phyloP scores from a whole-genome alignment of 2,888 invertebrate genomes.

The Tenthredo mesomela region DNA sequence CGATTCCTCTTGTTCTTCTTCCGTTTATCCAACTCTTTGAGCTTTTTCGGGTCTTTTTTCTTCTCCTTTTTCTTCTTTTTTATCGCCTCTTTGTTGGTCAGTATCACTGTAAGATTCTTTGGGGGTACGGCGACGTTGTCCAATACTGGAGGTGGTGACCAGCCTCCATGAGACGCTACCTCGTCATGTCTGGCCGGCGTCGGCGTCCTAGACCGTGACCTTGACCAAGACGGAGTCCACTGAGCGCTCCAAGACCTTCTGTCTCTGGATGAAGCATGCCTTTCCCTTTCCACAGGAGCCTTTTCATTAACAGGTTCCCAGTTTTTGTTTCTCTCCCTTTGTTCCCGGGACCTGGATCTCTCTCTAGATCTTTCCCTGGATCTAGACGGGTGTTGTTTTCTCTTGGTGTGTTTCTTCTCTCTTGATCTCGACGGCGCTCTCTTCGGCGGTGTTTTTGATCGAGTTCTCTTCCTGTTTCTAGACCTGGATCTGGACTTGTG shows the following conservation, averaged over 20 bases:
- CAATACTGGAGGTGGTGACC: conserved; percentile 83
- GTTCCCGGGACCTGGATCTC: conserved; percentile 68
- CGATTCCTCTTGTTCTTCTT: conserved; percentile 76
- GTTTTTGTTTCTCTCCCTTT: conserved; percentile 66
- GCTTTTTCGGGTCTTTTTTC: conserved; percentile 78
- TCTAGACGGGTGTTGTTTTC: conserved; percentile 71
- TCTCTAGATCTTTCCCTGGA: conserved; percentile 66
- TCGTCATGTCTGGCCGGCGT: conserved; percentile 68
- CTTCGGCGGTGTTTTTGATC: conserved; percentile 69
- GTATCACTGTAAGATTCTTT: conserved; percentile 81
- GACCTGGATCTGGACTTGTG: conserved; percentile 74
- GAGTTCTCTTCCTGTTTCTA: conserved; percentile 69
- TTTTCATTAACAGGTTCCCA: conserved; percentile 73
- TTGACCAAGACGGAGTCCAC: conserved; percentile 81
- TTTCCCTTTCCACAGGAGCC: conserved; percentile 48
- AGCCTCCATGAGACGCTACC: conserved; percentile 67
- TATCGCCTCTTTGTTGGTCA: conserved; percentile 80
- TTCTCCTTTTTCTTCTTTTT: conserved; percentile 79
- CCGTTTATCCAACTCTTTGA: conserved; percentile 71
- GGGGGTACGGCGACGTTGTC: conserved; percentile 77
- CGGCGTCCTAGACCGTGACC: conserved; percentile 80
- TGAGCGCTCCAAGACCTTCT: conserved; percentile 73
- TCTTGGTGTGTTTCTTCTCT: conserved; percentile 75
- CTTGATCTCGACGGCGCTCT: conserved; percentile 69
- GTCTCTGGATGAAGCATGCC: conserved; percentile 57